These are phyloP conservation scores for Eriosoma lanigerum DNA, from an alignment of 1,140 invertebrate genomes.

Conservation along the genomic window DNA sequence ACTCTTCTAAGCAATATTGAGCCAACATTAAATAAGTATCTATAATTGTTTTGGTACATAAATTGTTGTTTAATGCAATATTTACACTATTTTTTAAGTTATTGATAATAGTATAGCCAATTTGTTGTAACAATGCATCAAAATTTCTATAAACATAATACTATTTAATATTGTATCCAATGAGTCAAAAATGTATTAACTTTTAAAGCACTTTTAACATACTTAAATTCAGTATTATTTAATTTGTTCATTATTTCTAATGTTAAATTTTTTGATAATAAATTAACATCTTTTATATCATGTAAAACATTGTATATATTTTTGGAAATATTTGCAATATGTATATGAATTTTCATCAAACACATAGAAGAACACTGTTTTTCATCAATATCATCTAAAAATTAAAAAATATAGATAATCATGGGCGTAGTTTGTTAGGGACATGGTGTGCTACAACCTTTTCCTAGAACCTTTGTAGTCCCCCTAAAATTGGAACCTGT, in stretches of 20 bases:
- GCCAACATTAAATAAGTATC: conserved; percentile 17
- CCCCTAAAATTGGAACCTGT: too few species aligned
- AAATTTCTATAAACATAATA: background rate
- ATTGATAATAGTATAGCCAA: background rate
- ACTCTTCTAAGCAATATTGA: conserved; percentile 21
- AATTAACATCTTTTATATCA: background rate
- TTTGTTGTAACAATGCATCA: background rate
- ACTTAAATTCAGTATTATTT: background rate
- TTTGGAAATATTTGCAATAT: conserved; percentile 26
- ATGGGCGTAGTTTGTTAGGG: too few species aligned
- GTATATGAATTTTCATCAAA: conserved; percentile 19
- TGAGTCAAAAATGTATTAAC: too few species aligned
- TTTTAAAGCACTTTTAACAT: background rate
- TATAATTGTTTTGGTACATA: background rate
- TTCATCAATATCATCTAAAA: background rate
- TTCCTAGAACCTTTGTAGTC: too few species aligned
- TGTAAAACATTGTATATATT: conserved; percentile 9
- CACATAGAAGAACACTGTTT: conserved; percentile 26
- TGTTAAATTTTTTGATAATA: background rate
- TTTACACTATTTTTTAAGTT: background rate
- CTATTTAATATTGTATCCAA: background rate
- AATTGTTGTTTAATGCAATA: background rate
- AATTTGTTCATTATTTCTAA: conserved; percentile 4
- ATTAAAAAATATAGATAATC: too few species aligned
- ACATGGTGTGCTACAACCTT: too few species aligned